Evolutionary conservation across 2,888 invertebrate species (phyloP), one percentile per base, ranked within the genome.

Genomic region (Drosophila rubida): DNA sequence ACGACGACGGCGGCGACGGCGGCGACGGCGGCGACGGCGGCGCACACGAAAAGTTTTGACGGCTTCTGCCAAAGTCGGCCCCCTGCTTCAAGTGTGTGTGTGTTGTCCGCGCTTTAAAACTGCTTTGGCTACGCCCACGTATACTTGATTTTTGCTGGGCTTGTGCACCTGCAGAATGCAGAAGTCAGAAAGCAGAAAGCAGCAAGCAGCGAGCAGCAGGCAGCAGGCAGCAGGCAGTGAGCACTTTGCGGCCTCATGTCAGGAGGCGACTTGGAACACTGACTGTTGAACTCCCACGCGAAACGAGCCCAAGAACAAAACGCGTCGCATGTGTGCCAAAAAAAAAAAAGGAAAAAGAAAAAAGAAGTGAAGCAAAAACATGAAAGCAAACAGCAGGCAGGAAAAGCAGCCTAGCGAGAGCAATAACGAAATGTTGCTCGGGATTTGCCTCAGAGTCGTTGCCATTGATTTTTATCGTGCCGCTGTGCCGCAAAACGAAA

Each of bases 381-480:
- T 1, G 39, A 11, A n/a, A 39, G 50, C 11, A 27, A 27, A 9
- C 27, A 27, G 27, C 8, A 27, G 27, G 27, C 27, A 27, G 22
- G 32, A 19, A n/a, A 8, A 25, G 19, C 35, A 39, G 45, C 5
- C 35, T 7, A 55, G 46, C 7, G 16, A 32, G 49, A 50, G 49
- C 13, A 69, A 55, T 37, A 35, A 35, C 48, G 41, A 71, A 72
- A 49, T 49, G 44, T 49, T 32, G 65, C 41, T 59, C 53, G 19
- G 27, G 16, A 57, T 16, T 44, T 53, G 16, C 50, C 14, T 53
- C 42, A 27, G 46, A 74, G 79, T 66, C 64, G 69, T 64, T 85
- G 75, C 69, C 77, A 83, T 86, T 83, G 86, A 87, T 84, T 84
- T 86, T 80, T 78, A 80, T 80, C 59, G 79, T 16, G 46, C 35